phyloP scores from a whole-genome alignment of 2,113 vertebrate species.

The Parotia lawesii region DNA sequence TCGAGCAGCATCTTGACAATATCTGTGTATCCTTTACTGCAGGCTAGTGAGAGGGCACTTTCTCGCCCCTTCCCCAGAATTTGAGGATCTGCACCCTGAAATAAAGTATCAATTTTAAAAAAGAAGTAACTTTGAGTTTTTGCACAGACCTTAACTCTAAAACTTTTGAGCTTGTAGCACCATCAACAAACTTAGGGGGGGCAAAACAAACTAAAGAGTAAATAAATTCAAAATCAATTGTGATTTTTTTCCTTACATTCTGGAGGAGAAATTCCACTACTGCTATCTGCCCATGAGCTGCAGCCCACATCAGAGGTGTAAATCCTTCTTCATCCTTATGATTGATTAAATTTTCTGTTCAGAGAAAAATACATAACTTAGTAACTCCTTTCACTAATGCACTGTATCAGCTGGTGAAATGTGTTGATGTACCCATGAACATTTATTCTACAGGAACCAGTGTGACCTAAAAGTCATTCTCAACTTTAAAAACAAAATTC shows the following conservation, averaged over 20 bases:
- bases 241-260: constrained; percentile 79
- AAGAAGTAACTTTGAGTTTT: background rate
- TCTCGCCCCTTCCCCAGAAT: constrained; percentile 94
- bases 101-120: background rate
- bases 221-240: background rate
- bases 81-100: constrained; percentile 91
- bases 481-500: background rate
- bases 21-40: constrained; percentile 96
- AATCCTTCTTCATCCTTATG: constrained; percentile 97
- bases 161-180: background rate
- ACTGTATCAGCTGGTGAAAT: background rate
- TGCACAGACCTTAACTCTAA: background rate
- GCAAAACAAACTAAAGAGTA: background rate
- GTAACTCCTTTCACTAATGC: background rate
- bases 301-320: constrained; percentile 98
- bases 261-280: constrained; percentile 98
- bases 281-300: constrained; percentile 97
- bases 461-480: background rate
- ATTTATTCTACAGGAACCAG: background rate
- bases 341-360: constrained; percentile 92
- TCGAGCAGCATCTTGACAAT: constrained; percentile 98
- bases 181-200: background rate
- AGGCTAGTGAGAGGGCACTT: constrained; percentile 92
- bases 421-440: background rate
- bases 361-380: constrained; percentile 59